These are phyloP conservation scores for Tapera naevia DNA, from an alignment of 2,797 vertebrate species.

Conservation along the genomic window DNA sequence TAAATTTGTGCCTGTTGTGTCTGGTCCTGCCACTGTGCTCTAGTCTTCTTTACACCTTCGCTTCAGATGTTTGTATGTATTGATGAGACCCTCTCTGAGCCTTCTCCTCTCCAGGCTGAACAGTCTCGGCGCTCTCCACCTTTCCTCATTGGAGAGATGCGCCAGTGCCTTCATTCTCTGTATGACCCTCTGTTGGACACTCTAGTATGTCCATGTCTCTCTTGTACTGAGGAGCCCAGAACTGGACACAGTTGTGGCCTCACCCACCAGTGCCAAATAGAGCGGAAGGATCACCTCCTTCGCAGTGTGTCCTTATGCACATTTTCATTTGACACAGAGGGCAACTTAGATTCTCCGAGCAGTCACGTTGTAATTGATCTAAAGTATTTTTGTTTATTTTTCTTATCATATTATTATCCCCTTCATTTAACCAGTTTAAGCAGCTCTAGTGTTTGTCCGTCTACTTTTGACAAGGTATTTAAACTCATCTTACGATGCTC, in stretches of 20 bases:
- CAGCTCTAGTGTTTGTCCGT: not conserved
- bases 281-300: not conserved
- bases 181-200: not conserved
- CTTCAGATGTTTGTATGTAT: not conserved
- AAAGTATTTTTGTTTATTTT: not conserved
- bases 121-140: not conserved
- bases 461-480: not conserved
- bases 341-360: not conserved
- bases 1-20: not conserved
- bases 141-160: not conserved
- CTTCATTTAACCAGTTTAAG: not conserved
- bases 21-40: not conserved
- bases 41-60: not conserved
- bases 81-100: fast-evolving
- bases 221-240: not conserved
- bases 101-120: not conserved
- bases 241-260: not conserved
- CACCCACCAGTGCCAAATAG: not conserved
- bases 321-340: not conserved
- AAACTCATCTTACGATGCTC: not conserved
- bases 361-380: not conserved
- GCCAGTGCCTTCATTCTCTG: not conserved
- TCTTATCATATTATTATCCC: not conserved
- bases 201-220: not conserved
- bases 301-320: not conserved